Percentiles rank a stretch among this genome's conserved stretches.
These are phyloP conservation scores for Phaonia tiefii DNA, from an alignment of 2,888 invertebrate genomes.

Conservation along the genomic window DNA sequence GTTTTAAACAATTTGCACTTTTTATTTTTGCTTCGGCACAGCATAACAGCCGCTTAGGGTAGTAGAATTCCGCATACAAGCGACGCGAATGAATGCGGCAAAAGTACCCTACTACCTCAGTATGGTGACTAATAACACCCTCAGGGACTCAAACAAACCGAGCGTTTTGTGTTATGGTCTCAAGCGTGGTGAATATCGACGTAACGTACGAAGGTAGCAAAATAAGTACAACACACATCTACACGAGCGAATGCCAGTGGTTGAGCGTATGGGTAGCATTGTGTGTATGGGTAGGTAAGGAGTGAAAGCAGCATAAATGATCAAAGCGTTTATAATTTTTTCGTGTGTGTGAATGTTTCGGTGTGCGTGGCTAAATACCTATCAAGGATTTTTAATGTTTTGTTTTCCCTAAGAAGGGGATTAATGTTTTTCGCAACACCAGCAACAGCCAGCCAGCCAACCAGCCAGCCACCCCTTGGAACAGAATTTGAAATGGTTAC, in stretches of 20 bases:
- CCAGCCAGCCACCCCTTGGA: conserved; percentile 14
- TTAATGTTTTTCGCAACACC: conserved; percentile 37
- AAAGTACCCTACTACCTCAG: conserved; percentile 61
- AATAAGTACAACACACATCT: background rate
- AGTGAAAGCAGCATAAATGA: conserved; percentile 47
- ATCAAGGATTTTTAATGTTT: conserved; percentile 64
- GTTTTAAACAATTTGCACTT: conserved; percentile 22
- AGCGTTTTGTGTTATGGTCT: conserved; percentile 44
- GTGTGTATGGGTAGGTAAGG: background rate
- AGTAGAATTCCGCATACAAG: conserved; percentile 22
- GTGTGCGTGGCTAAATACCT: conserved; percentile 53
- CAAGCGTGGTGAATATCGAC: conserved; percentile 16
- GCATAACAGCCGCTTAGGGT: background rate
- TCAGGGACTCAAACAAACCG: conserved; percentile 69
- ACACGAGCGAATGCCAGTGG: too few relatives aligned
- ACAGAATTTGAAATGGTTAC: conserved; percentile 7
- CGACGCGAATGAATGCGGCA: conserved; percentile 20
- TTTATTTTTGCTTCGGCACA: conserved; percentile 22
- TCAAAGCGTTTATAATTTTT: conserved; percentile 61
- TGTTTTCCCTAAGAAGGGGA: conserved; percentile 39
- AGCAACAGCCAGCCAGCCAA: conserved; percentile 5
- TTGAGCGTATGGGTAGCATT: too few relatives aligned
- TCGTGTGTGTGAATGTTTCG: conserved; percentile 27
- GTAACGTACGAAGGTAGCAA: conserved; percentile 24
- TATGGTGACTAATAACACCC: conserved; percentile 78